A percentile compares a stretch with the other conserved stretches of the same genome.
Evolutionary conservation across 1,140 invertebrate species (phyloP).

Genomic region (Papilio polytes): DNA sequence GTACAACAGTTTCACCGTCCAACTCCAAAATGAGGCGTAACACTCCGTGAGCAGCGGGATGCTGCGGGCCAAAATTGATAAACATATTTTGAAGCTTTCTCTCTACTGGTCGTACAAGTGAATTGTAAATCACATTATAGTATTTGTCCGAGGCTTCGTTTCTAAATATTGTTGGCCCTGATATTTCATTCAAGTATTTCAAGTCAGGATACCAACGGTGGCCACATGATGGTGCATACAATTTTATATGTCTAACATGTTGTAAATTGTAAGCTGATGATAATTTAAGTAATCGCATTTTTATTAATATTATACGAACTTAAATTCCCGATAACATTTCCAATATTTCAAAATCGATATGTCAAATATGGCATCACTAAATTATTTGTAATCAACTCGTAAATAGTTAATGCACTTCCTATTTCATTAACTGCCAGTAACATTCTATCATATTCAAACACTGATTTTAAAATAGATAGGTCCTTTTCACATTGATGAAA

Average conservation of each 20-base stretch:
- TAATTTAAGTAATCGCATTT: conserved; percentile 46
- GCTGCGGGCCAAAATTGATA: conserved; percentile 99
- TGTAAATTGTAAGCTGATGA: conserved; percentile 34
- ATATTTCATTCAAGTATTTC: conserved; percentile 85
- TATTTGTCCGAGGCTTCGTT: conserved; percentile 61
- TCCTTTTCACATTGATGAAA: too few relatives aligned
- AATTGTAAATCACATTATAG: conserved; percentile 65
- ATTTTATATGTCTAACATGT: conserved; percentile 47
- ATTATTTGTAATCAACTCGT: neutral
- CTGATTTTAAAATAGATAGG: too few relatives aligned
- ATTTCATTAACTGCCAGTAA: neutral
- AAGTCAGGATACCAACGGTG: conserved; percentile 74
- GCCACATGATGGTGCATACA: conserved; percentile 49
- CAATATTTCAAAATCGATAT: conserved; percentile 6
- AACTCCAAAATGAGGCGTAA: conserved; percentile 97
- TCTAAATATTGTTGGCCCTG: conserved; percentile 85
- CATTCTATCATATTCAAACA: neutral
- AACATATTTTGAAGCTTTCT: conserved; percentile 91
- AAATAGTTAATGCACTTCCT: neutral
- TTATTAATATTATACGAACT: conserved; percentile 6
- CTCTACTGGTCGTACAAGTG: conserved; percentile 80
- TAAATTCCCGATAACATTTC: neutral
- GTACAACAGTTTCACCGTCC: conserved; percentile 95
- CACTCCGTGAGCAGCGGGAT: conserved; percentile 99
- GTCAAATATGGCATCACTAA: neutral